Evolutionary conservation across 2,797 vertebrate species (phyloP), one percentile per base, ranked within the genome.

Genomic region (Gambelia wislizenii): DNA sequence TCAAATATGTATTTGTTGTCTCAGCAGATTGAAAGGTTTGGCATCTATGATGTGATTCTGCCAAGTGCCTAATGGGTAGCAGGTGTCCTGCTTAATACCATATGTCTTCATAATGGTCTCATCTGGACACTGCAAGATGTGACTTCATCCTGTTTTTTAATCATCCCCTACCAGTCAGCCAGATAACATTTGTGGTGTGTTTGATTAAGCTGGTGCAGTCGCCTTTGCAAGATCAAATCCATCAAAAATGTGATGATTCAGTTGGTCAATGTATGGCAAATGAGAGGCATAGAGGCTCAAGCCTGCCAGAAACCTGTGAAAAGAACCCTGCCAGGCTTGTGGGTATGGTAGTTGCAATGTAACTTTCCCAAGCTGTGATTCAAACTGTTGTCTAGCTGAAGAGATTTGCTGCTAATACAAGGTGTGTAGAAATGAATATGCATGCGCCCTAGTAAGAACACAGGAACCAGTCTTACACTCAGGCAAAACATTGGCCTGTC

Each of bases 161-260:
- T 39, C 79, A 47, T 36, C 5, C 13, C 81, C 89, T 91, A 90
- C 88, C 2, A 74, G 72, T 87, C 44, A 78, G 85, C 42, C 78
- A 92, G 83, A 90, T 89, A 89, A 75, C 82, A 90, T 54, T 83
- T 93, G 70, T 39, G 89, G 92, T 78, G 25, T 44, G 27, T 39
- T 87, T 54, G 44, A 14, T 54, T 13, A 14, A 52, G 47, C n/a
- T n/a, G 36, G 39, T 13, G 9, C 9, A 39, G 44, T 59, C 36
- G 33, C 67, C 25, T 54, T 54, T 18, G 54, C 18, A 52, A 44
- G 33, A 49, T 47, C 75, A 69, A 44, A 47, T 67, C 33, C 75
- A n/a, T n/a, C n/a, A n/a, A 67, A 52, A 27, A 20, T 33, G 14
- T 49, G 14, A 22, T 39, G 77, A 72, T 3, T 49, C 33, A 25